Evolutionary conservation across 2,797 vertebrate genomes (phyloP), one percentile per base, ranked within the genome.

Genomic region (Sebastes taczanowskii): DNA sequence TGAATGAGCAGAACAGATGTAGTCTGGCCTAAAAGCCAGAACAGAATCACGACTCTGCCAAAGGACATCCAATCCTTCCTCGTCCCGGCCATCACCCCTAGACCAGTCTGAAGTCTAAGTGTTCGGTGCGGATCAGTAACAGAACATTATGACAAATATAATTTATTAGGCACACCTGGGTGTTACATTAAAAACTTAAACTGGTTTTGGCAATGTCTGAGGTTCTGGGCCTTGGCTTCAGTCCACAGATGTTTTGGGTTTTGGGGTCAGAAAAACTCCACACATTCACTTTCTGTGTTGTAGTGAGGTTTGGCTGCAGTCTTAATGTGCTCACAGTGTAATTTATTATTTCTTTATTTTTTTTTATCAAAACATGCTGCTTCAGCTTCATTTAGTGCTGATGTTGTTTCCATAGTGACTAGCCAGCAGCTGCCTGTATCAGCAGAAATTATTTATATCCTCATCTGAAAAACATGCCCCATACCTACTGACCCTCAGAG

Each of bases 1-100:
- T 53, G 74, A 83, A 62, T 25, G 71, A 86, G 71, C 80, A 79
- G 30, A 84, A 77, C 67, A 86, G 78, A 85, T 69, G 56, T 59
- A 76, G 38, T 11, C 7, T 18, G 64, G 53, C 67, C 59, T 46
- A 61, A 81, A 80, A 78, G 65, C 49, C 78, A 63, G 35, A 67
- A 30, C 20, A 30, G 30, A 75, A 77, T 68, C 55, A 49, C 71
- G 34, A 77, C 49, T 35, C 38, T 22, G 25, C 53, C 60, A 66
- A 55, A 68, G 67, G 62, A 68, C 34, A 61, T 27, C 16, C 60
- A 64, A 73, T 52, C 66, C 49, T 71, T 70, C 34, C 42, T 61
- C n/a, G 62, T 27, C 32, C 60, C 3, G 1, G 10, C 35, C 66
- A 35, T 46, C 42, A 60, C n/a, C 56, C 11, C 16, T 38, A 20